These are phyloP conservation scores for Pantherophis guttatus DNA, from an alignment of 2,113 vertebrate genomes.

Conservation along the genomic window DNA sequence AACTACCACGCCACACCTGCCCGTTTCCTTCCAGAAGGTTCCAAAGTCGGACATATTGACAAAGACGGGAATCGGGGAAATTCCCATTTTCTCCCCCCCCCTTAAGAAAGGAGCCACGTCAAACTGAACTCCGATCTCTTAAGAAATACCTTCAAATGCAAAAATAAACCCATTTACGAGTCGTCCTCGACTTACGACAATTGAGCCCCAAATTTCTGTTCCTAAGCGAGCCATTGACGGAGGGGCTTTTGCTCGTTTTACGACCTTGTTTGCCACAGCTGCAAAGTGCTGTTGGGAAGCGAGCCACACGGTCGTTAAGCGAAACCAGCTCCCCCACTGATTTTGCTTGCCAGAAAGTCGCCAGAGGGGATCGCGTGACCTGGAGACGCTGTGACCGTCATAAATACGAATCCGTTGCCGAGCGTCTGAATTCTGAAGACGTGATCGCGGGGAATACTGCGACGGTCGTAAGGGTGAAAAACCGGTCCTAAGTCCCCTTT, in stretches of 20 bases:
- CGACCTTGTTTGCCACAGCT: not conserved
- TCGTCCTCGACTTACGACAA: too few species aligned
- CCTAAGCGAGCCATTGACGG: too few species aligned
- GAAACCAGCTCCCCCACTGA: fast-evolving
- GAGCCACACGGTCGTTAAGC: fast-evolving
- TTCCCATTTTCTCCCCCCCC: too few species aligned
- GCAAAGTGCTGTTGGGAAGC: not conserved
- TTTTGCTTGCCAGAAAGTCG: not conserved
- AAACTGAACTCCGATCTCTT: too few species aligned
- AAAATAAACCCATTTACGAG: not conserved
- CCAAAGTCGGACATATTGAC: not conserved
- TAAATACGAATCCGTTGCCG: too few species aligned
- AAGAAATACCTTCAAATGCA: not conserved
- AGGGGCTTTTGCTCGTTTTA: not conserved
- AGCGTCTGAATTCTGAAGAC: too few species aligned
- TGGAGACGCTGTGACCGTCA: fast-evolving
- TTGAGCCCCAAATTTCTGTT: too few species aligned
- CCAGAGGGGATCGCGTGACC: not conserved
- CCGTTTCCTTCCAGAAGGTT: not conserved
- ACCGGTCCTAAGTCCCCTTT: too few species aligned
- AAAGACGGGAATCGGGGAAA: not conserved
- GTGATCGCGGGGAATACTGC: too few species aligned
- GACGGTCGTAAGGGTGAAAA: too few species aligned
- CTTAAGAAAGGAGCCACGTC: not conserved
- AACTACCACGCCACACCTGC: not conserved